Percentiles rank a stretch among this genome's conserved stretches.
Evolutionary conservation across 2,888 invertebrate genomes (phyloP).

Genomic region (Hanleya hanleyi): DNA sequence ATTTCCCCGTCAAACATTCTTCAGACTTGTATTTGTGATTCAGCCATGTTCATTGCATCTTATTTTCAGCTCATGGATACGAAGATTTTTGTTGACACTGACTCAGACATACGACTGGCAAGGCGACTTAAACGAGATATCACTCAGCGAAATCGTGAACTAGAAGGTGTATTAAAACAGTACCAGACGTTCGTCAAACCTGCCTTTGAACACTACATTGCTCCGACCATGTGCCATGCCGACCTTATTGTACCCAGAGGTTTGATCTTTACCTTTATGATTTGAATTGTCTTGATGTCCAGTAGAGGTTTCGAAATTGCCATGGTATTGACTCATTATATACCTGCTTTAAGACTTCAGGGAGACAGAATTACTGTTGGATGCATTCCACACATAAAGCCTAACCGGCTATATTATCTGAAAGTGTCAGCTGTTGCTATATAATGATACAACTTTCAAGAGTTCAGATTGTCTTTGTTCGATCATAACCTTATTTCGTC

Average conservation of each 20-base stretch:
- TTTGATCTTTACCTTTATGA: no score
- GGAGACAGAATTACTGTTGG: background rate
- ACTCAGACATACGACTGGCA: constrained; percentile 95
- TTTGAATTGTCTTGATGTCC: no score
- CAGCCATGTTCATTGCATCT: background rate
- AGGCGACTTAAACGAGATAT: constrained; percentile 92
- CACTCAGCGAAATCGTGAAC: constrained; percentile 90
- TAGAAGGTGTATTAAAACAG: constrained; percentile 97
- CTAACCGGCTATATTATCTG: no score
- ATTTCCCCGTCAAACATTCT: no score
- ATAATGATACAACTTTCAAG: no score
- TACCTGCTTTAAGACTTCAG: no score
- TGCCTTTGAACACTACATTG: constrained; percentile 97
- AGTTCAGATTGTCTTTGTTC: no score
- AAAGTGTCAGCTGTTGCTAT: no score
- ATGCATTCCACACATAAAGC: no score
- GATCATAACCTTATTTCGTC: no score
- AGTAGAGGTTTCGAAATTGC: no score
- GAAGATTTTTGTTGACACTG: constrained; percentile 99
- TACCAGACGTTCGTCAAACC: constrained; percentile 98
- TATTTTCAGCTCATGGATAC: constrained; percentile 87
- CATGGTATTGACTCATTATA: no score
- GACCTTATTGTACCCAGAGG: constrained; percentile 97
- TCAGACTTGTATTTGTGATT: background rate
- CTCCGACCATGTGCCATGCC: constrained; percentile 86